Base-by-base conservation (phyloP, 2,888 invertebrate genomes). In the Dryobotodes eremita region DNA sequence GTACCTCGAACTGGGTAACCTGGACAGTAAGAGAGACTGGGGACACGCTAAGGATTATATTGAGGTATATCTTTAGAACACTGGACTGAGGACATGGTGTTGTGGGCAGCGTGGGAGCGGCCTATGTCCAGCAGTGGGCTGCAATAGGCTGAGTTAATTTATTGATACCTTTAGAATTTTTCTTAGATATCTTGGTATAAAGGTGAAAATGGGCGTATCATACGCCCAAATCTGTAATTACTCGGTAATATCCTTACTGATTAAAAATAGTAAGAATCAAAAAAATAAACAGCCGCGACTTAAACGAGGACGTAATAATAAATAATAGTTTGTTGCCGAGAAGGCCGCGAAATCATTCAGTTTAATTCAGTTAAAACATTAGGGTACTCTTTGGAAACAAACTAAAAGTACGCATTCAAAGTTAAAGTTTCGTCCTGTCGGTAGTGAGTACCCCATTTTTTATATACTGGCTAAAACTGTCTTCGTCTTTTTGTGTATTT, bases 1-100 rank as follows among this genome's bases (percentile, higher is more conserved):
- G 82, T 97, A 96, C 82, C 95, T 99, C 75, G 99, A 99, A 93
- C 97, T 99, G 79, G 99, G 99, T 31, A 99, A 99, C 94, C 96
- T 99, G 91, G 99, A 99, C 94, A 98, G 99, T 26, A 98, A 98
- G 93, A 97, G 99, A 91, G 99, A 99, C 95, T 99, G 99, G 99
- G 99, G 99, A 11, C 99, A 99, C 95, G 99, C 99, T 1, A 98
- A 98, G 95, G 99, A 99, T 95, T 99, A 99, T 94, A 98, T 99
- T 13, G 98, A 99, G 97, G 98, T 98, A 79, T 31, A 23, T 10
- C 1, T 15, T 62, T 62, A 36, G 42, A 42, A 42, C 42, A 42
- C 42, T 4, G 42, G 42, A 42, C 42, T 0, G 42, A 7, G 36
- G 36, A 5, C n/a, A n/a, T n/a, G n/a, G 42, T 42, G 42, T 42